Evolutionary conservation across 2,797 vertebrate genomes (phyloP).

Genomic region (Notolepis coatsorum): DNA sequence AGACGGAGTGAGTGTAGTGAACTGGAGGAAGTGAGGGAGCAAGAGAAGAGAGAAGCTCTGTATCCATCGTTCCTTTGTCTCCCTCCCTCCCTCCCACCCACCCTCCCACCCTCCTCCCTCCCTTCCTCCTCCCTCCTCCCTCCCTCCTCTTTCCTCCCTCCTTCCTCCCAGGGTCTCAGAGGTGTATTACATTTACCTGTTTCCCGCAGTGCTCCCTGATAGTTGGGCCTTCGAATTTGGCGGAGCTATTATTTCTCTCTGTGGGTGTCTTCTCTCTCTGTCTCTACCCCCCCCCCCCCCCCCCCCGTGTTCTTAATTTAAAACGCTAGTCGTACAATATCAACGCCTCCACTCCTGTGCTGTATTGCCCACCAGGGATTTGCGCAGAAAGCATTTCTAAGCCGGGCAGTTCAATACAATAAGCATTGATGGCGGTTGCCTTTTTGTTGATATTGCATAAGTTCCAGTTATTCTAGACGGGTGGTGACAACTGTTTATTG

Average conservation of each 20-base stretch:
- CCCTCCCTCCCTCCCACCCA: slow-evolving; percentile 43
- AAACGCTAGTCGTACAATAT: slow-evolving; percentile 74
- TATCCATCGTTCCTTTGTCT: slow-evolving; percentile 18
- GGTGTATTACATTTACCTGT: slow-evolving; percentile 57
- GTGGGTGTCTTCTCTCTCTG: slow-evolving; percentile 31
- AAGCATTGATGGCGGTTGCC: slow-evolving; percentile 51
- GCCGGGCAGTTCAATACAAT: slow-evolving; percentile 65
- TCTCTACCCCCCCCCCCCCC: slow-evolving; percentile 59
- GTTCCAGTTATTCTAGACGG: too few species aligned
- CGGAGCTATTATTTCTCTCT: slow-evolving; percentile 67
- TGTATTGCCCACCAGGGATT: slow-evolving; percentile 71
- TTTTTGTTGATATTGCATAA: slow-evolving; percentile 64
- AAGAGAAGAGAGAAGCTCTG: slow-evolving; percentile 13
- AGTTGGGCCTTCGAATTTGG: slow-evolving; percentile 56
- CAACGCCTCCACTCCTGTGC: slow-evolving; percentile 65
- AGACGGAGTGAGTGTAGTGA: slow-evolving; percentile 18
- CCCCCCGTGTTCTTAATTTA: slow-evolving; percentile 67
- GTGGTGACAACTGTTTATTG: slow-evolving; percentile 65
- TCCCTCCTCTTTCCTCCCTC: slow-evolving; percentile 36
- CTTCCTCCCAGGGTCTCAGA: slow-evolving; percentile 46
- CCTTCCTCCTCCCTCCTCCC: slow-evolving; percentile 6
- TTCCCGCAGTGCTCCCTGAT: slow-evolving; percentile 53
- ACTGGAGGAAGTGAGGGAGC: slow-evolving; percentile 24
- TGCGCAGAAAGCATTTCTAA: slow-evolving; percentile 50
- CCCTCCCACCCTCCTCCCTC: slow-evolving; percentile 35